Conservation (phyloP, 2,888 invertebrate species). For the Lithophane ornitopus region DNA sequence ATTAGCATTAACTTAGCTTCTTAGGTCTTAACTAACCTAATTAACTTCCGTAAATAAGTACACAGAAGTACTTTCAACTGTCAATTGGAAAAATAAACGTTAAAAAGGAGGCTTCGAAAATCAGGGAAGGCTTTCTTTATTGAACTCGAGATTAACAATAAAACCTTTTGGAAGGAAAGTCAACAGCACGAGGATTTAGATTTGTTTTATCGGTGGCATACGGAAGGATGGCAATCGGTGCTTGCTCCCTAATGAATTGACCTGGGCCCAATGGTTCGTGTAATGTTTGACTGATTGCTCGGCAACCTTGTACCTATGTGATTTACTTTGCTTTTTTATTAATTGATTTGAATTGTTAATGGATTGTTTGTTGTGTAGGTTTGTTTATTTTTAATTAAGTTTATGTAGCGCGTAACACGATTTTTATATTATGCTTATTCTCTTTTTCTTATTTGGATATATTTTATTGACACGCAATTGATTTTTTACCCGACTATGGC, state of each 20-base stretch:
- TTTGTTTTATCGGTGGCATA: slow-evolving; percentile 67
- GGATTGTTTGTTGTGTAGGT: background rate
- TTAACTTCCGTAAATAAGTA: slow-evolving; percentile 52
- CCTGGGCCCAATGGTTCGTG: slow-evolving; percentile 68
- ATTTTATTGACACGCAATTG: too few relatives aligned
- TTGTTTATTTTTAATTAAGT: slow-evolving; percentile 7
- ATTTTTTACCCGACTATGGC: too few relatives aligned
- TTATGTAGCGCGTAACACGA: background rate
- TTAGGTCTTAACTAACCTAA: slow-evolving; percentile 39
- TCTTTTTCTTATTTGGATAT: background rate
- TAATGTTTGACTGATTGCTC: slow-evolving; percentile 67
- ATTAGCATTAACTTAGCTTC: slow-evolving; percentile 41
- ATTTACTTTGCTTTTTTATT: slow-evolving; percentile 50
- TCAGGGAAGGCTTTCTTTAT: slow-evolving; percentile 39
- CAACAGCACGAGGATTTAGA: slow-evolving; percentile 59
- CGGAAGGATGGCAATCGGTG: slow-evolving; percentile 58
- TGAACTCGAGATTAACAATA: slow-evolving; percentile 45
- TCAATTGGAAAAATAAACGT: slow-evolving; percentile 28
- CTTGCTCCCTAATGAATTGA: slow-evolving; percentile 74
- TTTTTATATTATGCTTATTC: too few relatives aligned
- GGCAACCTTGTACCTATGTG: slow-evolving; percentile 33
- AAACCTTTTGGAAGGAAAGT: slow-evolving; percentile 65
- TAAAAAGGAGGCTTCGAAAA: slow-evolving; percentile 32
- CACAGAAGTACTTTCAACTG: slow-evolving; percentile 19
- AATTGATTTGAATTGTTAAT: slow-evolving; percentile 16